phyloP scores from a whole-genome alignment of 2,888 invertebrate species.

The Crioceris asparagi region DNA sequence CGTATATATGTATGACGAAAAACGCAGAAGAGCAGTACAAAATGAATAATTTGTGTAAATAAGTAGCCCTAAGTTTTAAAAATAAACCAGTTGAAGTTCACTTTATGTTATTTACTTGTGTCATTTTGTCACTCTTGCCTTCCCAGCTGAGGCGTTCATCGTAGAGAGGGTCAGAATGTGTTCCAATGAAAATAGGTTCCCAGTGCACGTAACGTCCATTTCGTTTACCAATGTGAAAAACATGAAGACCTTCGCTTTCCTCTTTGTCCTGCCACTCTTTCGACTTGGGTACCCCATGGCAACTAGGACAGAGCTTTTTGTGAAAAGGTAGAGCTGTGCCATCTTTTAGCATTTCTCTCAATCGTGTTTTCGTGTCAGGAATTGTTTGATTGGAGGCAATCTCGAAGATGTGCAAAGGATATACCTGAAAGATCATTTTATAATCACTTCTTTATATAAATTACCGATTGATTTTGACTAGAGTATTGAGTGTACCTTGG shows the following conservation, averaged over 20 bases:
- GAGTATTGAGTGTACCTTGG: constrained; percentile 35
- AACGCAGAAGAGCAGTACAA: too few relatives aligned
- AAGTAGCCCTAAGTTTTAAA: too few relatives aligned
- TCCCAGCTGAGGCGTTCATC: constrained; percentile 91
- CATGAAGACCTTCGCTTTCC: constrained; percentile 60
- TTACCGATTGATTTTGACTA: background rate
- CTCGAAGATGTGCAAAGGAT: constrained; percentile 83
- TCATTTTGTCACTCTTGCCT: constrained; percentile 92
- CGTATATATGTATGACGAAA: too few relatives aligned
- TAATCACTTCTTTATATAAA: too few relatives aligned
- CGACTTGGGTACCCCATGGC: constrained; percentile 78
- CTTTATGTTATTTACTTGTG: constrained; percentile 54
- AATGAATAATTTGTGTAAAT: too few relatives aligned
- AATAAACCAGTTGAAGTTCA: background rate
- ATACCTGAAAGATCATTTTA: constrained; percentile 57
- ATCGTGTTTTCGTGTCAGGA: constrained; percentile 63
- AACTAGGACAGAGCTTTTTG: constrained; percentile 78
- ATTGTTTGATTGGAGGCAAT: constrained; percentile 58
- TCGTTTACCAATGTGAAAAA: constrained; percentile 77
- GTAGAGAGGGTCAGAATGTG: constrained; percentile 77
- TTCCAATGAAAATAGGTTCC: constrained; percentile 92
- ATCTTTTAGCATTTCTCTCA: constrained; percentile 55
- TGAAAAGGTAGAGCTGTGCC: constrained; percentile 85
- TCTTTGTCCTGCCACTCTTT: constrained; percentile 72
- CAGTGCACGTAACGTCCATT: constrained; percentile 70